Conservation (phyloP, 2,888 invertebrate species). For the Alsophila aescularia region DNA sequence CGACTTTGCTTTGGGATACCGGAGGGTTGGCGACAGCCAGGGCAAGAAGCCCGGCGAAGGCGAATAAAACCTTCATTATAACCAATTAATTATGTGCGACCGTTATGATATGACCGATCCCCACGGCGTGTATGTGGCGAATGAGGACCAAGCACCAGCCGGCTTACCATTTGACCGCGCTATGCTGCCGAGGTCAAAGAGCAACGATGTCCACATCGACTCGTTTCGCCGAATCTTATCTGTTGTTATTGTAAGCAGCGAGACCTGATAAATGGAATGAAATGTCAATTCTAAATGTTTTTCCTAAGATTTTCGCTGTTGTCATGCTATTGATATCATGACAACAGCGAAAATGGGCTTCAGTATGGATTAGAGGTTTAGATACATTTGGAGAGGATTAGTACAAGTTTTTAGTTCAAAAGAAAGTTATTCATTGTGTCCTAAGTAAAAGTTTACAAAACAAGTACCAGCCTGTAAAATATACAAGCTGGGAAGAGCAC, state of each 20-base stretch:
- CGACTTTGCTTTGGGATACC: conserved; percentile 83
- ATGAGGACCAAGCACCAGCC: conserved; percentile 53
- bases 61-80: conserved; percentile 61
- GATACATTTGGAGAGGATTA: no score
- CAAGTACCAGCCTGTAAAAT: no score
- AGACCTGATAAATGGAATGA: not conserved
- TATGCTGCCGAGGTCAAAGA: conserved; percentile 58
- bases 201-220: conserved; percentile 55
- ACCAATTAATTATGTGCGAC: conserved; percentile 38
- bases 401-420: no score
- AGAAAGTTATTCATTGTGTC: no score
- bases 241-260: conserved; percentile 40
- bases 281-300: not conserved
- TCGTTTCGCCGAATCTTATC: conserved; percentile 56
- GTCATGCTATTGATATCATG: not conserved
- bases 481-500: no score
- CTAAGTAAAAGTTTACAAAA: no score
- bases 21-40: conserved; percentile 64
- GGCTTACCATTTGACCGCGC: conserved; percentile 43
- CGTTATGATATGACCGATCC: conserved; percentile 66
- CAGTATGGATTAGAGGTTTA: no score
- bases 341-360: no score
- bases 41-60: conserved; percentile 62
- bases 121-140: conserved; percentile 66
- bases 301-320: not conserved